Evolutionary conservation across 1,140 invertebrate genomes (phyloP), one percentile per base, ranked within the genome.

Genomic region (Drosophila equinoxialis): DNA sequence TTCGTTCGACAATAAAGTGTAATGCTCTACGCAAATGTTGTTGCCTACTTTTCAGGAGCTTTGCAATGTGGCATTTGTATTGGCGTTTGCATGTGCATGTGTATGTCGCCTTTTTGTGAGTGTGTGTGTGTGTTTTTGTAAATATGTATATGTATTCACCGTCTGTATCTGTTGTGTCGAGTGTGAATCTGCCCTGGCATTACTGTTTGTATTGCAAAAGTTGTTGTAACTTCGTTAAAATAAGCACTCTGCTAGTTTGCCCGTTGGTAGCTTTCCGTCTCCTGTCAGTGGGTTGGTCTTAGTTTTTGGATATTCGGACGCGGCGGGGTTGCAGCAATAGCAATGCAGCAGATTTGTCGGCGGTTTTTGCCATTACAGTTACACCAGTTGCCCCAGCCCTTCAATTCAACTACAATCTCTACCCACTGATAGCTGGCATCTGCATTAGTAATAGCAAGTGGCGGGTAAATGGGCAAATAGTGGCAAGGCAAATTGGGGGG

Each of bases 151-250:
- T 71, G 30, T 58, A 54, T 58, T 37, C 48, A 67, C 73, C 77
- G 66, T 48, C 58, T 68, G 67, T 73, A 68, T 70, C 70, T 71
- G 76, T 83, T 86, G 84, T 83, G 73, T 70, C 63, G 84, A 86
- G 83, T 86, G 83, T 86, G 83, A 86, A 86, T 86, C 84, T 87
- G 84, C 83, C 83, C 83, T 77, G 79, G 83, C 69, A 87, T 87
- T 87, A 89, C 83, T 86, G 83, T 86, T 86, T 86, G 83, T 86
- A 86, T 86, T 86, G 83, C 84, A 69, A 89, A 86, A 86, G 84
- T 86, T 87, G 84, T 86, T 86, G 83, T 89, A 86, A 86, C 83
- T 86, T 86, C 83, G 83, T 86, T 86, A 86, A 86, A 86, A 87
- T 86, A 87, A 86, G 83, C 83, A 83, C 83, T 86, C 84, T 77